Evolutionary conservation across 2,888 invertebrate genomes (phyloP).

Genomic region (Bursaphelenchus okinawaensis): DNA sequence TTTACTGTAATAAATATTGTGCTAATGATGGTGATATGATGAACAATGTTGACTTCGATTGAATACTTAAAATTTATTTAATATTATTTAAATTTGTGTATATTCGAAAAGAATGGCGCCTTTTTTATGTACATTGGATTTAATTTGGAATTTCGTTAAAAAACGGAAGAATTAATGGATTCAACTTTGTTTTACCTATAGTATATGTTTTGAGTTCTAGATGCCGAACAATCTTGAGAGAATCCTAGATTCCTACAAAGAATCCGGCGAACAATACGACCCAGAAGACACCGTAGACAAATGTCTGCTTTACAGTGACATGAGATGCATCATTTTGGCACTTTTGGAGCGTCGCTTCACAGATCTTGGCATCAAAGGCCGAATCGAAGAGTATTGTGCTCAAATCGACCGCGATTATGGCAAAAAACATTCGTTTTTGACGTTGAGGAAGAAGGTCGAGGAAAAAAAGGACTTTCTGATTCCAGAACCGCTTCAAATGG

Average conservation of each 20-base stretch:
- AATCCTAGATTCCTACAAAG: background rate
- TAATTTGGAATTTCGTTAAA: background rate
- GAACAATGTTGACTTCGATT: too few species aligned
- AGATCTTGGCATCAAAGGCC: background rate
- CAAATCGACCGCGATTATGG: background rate
- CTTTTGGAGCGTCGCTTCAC: conserved; percentile 5
- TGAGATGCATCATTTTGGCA: conserved; percentile 2
- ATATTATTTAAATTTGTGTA: too few species aligned
- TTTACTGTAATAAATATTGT: too few species aligned
- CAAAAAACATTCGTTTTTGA: background rate
- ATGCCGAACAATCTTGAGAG: conserved; percentile 1
- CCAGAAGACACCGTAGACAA: conserved; percentile 3
- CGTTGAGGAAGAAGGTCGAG: background rate
- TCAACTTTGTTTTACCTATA: background rate
- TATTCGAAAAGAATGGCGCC: background rate
- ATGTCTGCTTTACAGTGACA: background rate
- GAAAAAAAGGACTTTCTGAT: background rate
- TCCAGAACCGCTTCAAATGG: conserved; percentile 4
- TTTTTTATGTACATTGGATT: background rate
- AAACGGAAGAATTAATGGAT: background rate
- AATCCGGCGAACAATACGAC: background rate
- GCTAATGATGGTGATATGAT: too few species aligned
- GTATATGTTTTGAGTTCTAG: background rate
- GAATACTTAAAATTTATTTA: too few species aligned
- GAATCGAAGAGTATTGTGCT: conserved; percentile 6